Percentiles rank a stretch among this genome's conserved stretches.
phyloP scores from a whole-genome alignment of 1,140 invertebrate genomes.

The Aporrectodea caliginosa region DNA sequence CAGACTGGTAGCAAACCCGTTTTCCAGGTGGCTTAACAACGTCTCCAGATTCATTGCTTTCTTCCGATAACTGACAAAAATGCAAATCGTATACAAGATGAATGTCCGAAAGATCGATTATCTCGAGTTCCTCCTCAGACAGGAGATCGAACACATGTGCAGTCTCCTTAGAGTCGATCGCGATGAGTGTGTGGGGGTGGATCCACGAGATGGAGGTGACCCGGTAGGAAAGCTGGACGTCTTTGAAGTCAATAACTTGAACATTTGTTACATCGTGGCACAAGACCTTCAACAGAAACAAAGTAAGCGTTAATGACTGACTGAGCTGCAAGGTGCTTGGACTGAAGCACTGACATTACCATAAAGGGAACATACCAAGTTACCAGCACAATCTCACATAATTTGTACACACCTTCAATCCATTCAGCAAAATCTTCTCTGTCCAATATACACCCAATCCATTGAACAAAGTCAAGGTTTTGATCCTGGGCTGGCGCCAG shows the following conservation, averaged over 20 bases:
- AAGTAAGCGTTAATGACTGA: no score
- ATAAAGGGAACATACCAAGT: no score
- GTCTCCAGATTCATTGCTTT: constrained; percentile 71
- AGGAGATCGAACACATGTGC: constrained; percentile 83
- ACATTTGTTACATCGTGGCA: constrained; percentile 57
- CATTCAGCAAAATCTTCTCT: no score
- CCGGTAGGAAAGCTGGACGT: constrained; percentile 66
- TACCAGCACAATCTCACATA: no score
- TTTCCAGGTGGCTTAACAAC: constrained; percentile 74
- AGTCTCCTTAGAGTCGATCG: constrained; percentile 78
- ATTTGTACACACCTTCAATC: no score
- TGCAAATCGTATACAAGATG: constrained; percentile 82
- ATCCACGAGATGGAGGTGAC: constrained; percentile 71
- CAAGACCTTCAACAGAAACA: constrained; percentile 52
- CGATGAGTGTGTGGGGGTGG: constrained; percentile 76
- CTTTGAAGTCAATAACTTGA: constrained; percentile 64
- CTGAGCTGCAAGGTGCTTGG: no score
- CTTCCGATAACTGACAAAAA: constrained; percentile 80
- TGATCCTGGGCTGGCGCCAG: no score
- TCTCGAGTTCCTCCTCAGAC: constrained; percentile 68
- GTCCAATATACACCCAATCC: no score
- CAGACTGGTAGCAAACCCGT: constrained; percentile 83
- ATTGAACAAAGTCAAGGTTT: no score
- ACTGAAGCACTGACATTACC: no score
- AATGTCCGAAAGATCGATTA: constrained; percentile 63